Evolutionary conservation across 2,888 invertebrate species (phyloP).

Genomic region (Pseudococcus jackbeardsleyi): DNA sequence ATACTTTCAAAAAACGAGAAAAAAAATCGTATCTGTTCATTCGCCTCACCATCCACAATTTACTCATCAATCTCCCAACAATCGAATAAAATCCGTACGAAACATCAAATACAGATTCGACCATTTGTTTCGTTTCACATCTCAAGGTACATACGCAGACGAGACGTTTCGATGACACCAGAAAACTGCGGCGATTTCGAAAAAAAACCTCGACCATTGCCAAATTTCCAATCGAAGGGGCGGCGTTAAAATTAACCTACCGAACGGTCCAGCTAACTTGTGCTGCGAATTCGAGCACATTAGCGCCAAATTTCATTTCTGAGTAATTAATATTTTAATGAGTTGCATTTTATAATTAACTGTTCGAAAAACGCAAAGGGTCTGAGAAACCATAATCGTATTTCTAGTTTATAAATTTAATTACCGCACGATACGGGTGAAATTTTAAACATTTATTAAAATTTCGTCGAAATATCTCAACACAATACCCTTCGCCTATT

Average conservation of each 20-base stretch:
- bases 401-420: constrained; percentile 43
- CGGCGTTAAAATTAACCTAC: background rate
- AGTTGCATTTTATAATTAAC: constrained; percentile 33
- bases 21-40: background rate
- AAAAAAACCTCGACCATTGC: background rate
- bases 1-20: background rate
- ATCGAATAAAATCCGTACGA: background rate
- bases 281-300: background rate
- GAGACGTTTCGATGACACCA: background rate
- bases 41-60: background rate
- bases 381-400: constrained; percentile 30
- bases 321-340: constrained; percentile 57
- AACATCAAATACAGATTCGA: background rate
- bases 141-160: background rate
- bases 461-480: background rate
- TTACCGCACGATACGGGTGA: constrained; percentile 7
- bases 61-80: background rate
- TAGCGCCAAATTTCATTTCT: constrained; percentile 30
- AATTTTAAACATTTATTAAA: constrained; percentile 38
- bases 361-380: background rate
- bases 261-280: background rate
- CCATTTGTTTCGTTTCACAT: constrained; percentile 4
- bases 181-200: background rate
- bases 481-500: background rate
- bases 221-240: constrained; percentile 5